phyloP scores from a whole-genome alignment of 2,797 vertebrate species.

The Pelochelys cantorii region DNA sequence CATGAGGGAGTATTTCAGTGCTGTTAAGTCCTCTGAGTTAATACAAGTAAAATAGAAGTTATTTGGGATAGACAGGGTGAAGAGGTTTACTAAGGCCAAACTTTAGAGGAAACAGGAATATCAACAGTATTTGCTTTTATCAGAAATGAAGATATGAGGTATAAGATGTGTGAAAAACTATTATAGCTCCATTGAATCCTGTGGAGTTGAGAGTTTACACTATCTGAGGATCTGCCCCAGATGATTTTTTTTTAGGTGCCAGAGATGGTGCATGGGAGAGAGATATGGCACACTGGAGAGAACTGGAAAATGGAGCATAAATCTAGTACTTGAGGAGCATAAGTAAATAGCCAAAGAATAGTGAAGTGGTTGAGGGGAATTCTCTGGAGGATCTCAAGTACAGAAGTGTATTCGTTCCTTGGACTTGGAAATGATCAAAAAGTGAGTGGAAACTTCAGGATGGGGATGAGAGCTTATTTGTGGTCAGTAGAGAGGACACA shows the following conservation, averaged over 20 bases:
- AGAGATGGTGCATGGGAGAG: background rate
- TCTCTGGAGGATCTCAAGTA: background rate
- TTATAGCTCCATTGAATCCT: background rate
- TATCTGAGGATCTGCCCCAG: fast-evolving
- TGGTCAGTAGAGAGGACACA: background rate
- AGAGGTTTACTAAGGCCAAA: background rate
- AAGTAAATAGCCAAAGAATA: fast-evolving
- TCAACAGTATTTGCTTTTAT: no score
- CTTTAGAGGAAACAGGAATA: background rate
- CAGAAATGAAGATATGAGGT: background rate
- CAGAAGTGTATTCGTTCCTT: background rate
- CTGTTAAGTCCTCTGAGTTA: background rate
- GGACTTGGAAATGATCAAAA: background rate
- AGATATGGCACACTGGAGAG: background rate
- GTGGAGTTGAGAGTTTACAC: background rate
- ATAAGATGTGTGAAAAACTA: background rate
- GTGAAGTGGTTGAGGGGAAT: background rate
- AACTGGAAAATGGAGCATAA: background rate
- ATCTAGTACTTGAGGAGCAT: background rate
- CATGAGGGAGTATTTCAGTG: background rate
- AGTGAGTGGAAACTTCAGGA: background rate
- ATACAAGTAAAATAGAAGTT: background rate
- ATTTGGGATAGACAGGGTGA: background rate
- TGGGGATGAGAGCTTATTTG: background rate
- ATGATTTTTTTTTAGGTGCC: background rate